Base-by-base conservation (phyloP, 1,140 invertebrate species). In the Choristoneura fumiferana region DNA sequence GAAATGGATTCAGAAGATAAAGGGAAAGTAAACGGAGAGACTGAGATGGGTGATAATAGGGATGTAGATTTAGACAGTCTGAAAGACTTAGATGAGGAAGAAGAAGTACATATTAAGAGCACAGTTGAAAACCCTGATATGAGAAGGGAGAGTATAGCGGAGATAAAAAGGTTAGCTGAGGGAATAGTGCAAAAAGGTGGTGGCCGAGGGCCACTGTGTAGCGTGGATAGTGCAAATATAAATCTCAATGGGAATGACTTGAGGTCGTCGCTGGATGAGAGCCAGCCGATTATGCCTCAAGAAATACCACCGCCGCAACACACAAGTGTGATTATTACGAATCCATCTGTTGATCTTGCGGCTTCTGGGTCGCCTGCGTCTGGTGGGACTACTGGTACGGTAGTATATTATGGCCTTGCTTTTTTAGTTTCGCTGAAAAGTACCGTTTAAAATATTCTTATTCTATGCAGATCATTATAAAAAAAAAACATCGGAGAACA, bases 251-350 rank as follows among this genome's bases (percentile, higher is more conserved):
- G 85, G 1, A 82, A 67, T 55, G 84, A 87, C 15, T 52, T 73
- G n/a, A 78, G 70, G 34, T 63, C 73, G 1, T 74, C 76, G 1
- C 45, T 79, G 8, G 79, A 86, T 57, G 83, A 87, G 40, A 62
- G 18, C 5, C 52, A 62, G 8, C 54, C 60, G 37, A 59, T 10
- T 5, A 53, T 62, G 8, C 55, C 60, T 56, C 70, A 64, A 33
- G 61, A 60, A 0, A 73, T 56, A 17, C 59, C 73, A 13, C 74
- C 71, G 8, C 76, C 76, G 36, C 79, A 83, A 57, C 82, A 86
- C 62, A 91, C 90, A 0, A 92, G 92, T 58, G 93, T 94, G 1
- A 93, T 94, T 65, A 91, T 94, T 1, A 93, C 92, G 0, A 92
- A 93, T 70, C 92, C 93, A 0, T 93, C 92, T 10, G 90, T 93